Evolutionary conservation across 2,888 invertebrate genomes (phyloP), one percentile per base, ranked within the genome.

Genomic region (Polymixis lichenea): DNA sequence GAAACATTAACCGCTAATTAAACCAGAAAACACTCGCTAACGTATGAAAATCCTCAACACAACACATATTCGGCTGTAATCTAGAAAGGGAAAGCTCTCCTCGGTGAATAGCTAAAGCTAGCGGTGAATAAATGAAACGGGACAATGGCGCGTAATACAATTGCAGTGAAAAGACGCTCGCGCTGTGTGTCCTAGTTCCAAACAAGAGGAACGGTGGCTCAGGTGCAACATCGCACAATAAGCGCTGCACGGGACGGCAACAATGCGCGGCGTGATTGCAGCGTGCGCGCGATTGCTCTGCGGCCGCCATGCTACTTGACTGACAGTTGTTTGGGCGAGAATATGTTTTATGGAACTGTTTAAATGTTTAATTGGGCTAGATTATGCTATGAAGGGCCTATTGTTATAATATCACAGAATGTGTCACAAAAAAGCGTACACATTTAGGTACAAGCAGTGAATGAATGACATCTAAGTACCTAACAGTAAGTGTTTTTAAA

Each of bases 111-210:
- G 89, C 84, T 86, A 84, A n/a, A n/a, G n/a, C n/a, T n/a, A n/a
- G n/a, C n/a, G n/a, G n/a, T 89, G 91, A 92, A 93, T 92, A 95
- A 95, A 95, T 95, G 95, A 94, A 94, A 94, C 90, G 89, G 91
- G 93, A 95, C 95, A 95, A 96, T 95, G 89, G 92, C 81, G 84
- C 89, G 92, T 94, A 94, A 95, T 91, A 95, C 96, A 96, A 95
- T 96, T 95, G 95, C 91, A 92, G 87, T 94, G 95, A 95, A 96
- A 96, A 95, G 95, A 95, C 94, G 92, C 90, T 81, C 87, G 91
- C 90, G 91, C 90, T 86, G 93, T 94, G 93, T 95, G 95, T 93
- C 94, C 95, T 86, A 95, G 91, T 95, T 95, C 90, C 92, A 90
- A 94, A 96, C 94, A 95, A 95, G 94, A 91, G 94, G 90, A 90